Evolutionary conservation across 2,113 vertebrate species (phyloP).

Genomic region (Oryzias celebensis): DNA sequence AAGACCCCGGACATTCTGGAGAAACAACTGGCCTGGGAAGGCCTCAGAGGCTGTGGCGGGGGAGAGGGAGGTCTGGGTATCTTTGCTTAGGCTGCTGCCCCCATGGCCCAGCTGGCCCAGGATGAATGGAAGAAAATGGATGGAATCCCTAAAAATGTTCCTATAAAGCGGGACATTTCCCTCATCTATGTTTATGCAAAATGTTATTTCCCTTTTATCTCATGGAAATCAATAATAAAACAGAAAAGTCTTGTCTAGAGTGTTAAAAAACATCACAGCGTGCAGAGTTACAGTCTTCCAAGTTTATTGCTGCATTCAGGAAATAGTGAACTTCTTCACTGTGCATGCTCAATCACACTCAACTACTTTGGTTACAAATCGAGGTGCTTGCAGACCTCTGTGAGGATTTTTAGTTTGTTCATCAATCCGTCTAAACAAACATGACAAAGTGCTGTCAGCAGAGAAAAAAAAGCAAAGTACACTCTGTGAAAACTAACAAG

Average conservation of each 20-base stretch:
- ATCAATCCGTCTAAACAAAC: conserved; percentile 48
- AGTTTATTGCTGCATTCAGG: conserved; percentile 70
- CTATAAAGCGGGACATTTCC: too few relatives aligned
- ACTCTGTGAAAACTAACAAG: conserved; percentile 53
- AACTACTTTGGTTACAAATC: conserved; percentile 56
- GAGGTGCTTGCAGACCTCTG: conserved; percentile 39
- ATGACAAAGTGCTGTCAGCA: conserved; percentile 52
- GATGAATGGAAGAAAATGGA: too few relatives aligned
- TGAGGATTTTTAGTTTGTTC: conserved; percentile 45
- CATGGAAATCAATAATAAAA: too few relatives aligned
- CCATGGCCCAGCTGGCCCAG: too few relatives aligned
- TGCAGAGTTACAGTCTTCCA: conserved; percentile 22
- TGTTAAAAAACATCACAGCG: conserved; percentile 22
- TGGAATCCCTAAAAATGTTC: too few relatives aligned
- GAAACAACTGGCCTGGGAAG: too few relatives aligned
- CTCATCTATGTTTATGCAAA: too few relatives aligned
- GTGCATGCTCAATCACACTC: conserved; percentile 49
- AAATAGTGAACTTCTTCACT: conserved; percentile 53
- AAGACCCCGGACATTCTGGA: too few relatives aligned
- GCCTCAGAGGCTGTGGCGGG: too few relatives aligned
- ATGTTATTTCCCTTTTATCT: too few relatives aligned
- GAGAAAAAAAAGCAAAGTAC: conserved; percentile 50
- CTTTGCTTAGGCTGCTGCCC: too few relatives aligned
- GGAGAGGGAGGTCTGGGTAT: too few relatives aligned
- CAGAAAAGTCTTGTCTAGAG: neutral